These are phyloP conservation scores for Crocidura indochinensis DNA, from an alignment of 2,797 vertebrate genomes.

Conservation along the genomic window DNA sequence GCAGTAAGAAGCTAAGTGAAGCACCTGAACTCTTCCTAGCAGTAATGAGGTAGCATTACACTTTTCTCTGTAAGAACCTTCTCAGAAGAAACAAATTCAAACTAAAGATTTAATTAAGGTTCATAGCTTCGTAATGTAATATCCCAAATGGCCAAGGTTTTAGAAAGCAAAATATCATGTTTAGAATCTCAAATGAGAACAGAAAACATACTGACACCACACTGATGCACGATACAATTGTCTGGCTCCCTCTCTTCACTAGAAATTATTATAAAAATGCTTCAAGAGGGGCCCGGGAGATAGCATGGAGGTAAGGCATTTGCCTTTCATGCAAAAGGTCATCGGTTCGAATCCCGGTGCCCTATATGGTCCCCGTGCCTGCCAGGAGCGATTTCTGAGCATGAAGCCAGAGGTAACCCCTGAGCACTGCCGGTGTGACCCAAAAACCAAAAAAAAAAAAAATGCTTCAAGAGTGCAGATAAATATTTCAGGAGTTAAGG, in stretches of 20 bases:
- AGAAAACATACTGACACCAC: not conserved
- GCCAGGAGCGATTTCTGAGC: too few species aligned
- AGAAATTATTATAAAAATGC: constrained; percentile 25
- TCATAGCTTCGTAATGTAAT: constrained; percentile 27
- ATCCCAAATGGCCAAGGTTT: not conserved
- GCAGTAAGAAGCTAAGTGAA: not conserved
- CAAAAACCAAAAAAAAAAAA: too few species aligned
- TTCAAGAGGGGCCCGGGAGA: too few species aligned
- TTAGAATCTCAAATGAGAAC: not conserved
- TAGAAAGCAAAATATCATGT: not conserved
- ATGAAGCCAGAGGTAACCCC: too few species aligned
- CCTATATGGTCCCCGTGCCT: too few species aligned
- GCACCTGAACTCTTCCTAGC: not conserved
- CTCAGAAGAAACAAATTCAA: constrained; percentile 12
- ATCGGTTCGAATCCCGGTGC: too few species aligned
- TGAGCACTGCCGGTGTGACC: too few species aligned
- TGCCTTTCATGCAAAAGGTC: too few species aligned
- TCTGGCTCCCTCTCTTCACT: not conserved
- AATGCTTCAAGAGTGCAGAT: not conserved
- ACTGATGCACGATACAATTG: constrained; percentile 7
- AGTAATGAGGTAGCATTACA: constrained; percentile 10
- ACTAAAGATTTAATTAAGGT: constrained; percentile 35
- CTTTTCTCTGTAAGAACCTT: constrained; percentile 8
- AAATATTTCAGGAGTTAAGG: too few species aligned
- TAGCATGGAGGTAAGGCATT: too few species aligned